Percentiles rank a stretch among this genome's conserved stretches.
Evolutionary conservation across 1,140 invertebrate genomes (phyloP).

Genomic region (Drosophila micromelanica): DNA sequence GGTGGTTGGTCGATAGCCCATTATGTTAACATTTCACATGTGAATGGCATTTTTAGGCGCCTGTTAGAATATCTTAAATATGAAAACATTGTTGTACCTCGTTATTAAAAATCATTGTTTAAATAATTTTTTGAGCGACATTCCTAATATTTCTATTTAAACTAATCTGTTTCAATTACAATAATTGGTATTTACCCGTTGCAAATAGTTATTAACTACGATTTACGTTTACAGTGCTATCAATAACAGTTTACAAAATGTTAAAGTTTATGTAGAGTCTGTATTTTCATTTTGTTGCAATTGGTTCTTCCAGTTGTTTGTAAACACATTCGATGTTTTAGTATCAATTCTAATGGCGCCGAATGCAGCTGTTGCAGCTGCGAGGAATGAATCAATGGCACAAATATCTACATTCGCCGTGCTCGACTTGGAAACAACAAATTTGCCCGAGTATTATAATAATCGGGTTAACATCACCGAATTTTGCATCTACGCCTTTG

Average conservation of each 20-base stretch:
- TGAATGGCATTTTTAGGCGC: background rate
- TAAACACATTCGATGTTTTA: background rate
- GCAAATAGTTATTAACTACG: too few relatives aligned
- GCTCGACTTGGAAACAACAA: constrained; percentile 68
- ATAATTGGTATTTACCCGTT: too few relatives aligned
- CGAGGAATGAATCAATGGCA: background rate
- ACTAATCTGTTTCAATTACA: too few relatives aligned
- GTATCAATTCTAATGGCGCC: constrained; percentile 16
- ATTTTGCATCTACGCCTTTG: constrained; percentile 71
- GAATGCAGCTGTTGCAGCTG: background rate
- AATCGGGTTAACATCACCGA: constrained; percentile 68
- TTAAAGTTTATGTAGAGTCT: too few relatives aligned
- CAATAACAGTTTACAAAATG: too few relatives aligned
- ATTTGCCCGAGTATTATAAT: constrained; percentile 48
- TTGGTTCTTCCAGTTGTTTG: background rate
- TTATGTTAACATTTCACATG: background rate
- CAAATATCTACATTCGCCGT: constrained; percentile 67
- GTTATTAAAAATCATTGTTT: too few relatives aligned
- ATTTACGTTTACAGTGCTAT: too few relatives aligned
- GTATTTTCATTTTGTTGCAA: too few relatives aligned
- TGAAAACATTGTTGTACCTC: too few relatives aligned
- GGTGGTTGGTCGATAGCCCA: constrained; percentile 20
- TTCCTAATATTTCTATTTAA: too few relatives aligned
- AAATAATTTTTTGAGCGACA: too few relatives aligned
- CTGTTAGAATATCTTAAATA: too few relatives aligned